Evolutionary conservation across 1,140 invertebrate species (phyloP), one percentile per base, ranked within the genome.

Genomic region (Eubasilissa regina): DNA sequence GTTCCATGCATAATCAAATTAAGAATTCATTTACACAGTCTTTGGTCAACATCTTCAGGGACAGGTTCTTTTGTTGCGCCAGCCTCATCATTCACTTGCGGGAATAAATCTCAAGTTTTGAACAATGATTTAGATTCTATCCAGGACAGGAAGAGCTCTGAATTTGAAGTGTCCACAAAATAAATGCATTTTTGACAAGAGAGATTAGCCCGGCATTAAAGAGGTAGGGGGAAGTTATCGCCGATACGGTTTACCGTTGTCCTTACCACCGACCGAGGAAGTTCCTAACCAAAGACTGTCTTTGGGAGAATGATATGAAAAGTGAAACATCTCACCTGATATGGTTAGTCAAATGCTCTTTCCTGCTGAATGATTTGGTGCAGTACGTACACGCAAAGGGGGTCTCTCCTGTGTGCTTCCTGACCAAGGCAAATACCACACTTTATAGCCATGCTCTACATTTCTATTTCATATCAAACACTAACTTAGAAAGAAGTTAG

Each of bases 261-360:
- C 6, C 25, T 35, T 35, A 35, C 25, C 6, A 35, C 25, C 25
- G 25, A 35, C 25, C 25, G 25, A 35, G 25, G 25, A 35, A 35
- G 60, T 7, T 64, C n/a, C 44, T 68, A 48, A 68, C 64, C 64
- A 68, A 68, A 68, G 64, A 68, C 64, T 68, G 64, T n/a, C 17
- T 48, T 13, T 48, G 35, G 45, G 44, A 76, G 74, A 64, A 62
- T n/a, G n/a, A n/a, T 12, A 55, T 51, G 70, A 25, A 48, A 19
- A 55, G 47, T 45, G 44, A 13, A 68, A 47, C 43, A 68, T 68
- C 58, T 75, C 62, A 79, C 78, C 78, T 79, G 72, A 94, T 91
- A 86, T 94, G 94, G 86, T 94, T 93, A 83, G 92, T 94, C 83
- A 94, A 88, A 86, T 94, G 93, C 89, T 94, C 93, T 86, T 94